These are phyloP conservation scores for Candoia aspera DNA, from an alignment of 2,113 vertebrate species.

Conservation along the genomic window DNA sequence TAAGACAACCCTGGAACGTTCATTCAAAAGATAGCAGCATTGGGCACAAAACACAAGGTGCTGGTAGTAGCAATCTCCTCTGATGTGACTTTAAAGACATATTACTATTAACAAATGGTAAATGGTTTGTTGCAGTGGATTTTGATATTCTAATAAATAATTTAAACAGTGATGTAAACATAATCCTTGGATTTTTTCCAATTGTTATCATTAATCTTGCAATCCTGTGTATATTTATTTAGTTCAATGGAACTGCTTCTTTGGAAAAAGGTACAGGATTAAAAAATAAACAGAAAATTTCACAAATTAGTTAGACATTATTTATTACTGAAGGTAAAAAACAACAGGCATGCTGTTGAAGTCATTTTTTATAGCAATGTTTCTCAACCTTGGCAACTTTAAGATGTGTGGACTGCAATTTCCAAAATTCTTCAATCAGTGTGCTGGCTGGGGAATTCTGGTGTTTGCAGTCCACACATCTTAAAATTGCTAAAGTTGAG, in stretches of 20 bases:
- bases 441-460: not conserved
- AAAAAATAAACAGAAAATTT: not conserved
- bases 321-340: not conserved
- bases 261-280: not conserved
- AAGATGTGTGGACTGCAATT: not conserved
- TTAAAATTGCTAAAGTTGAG: not conserved
- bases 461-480: not conserved
- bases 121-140: not conserved
- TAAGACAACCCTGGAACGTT: slow-evolving; percentile 34
- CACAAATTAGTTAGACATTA: not conserved
- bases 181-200: not conserved
- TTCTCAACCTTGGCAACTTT: not conserved
- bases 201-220: not conserved
- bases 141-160: not conserved
- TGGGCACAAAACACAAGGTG: slow-evolving; percentile 12
- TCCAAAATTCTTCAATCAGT: not conserved
- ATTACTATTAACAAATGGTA: not conserved
- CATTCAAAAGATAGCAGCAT: slow-evolving; percentile 34
- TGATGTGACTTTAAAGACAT: not conserved
- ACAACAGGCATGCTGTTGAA: not conserved
- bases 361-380: not conserved
- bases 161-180: not conserved
- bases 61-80: not conserved
- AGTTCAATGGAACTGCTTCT: not conserved
- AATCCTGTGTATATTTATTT: not conserved